These are phyloP conservation scores for Hipparchia semele DNA, from an alignment of 2,888 invertebrate genomes.

Conservation along the genomic window DNA sequence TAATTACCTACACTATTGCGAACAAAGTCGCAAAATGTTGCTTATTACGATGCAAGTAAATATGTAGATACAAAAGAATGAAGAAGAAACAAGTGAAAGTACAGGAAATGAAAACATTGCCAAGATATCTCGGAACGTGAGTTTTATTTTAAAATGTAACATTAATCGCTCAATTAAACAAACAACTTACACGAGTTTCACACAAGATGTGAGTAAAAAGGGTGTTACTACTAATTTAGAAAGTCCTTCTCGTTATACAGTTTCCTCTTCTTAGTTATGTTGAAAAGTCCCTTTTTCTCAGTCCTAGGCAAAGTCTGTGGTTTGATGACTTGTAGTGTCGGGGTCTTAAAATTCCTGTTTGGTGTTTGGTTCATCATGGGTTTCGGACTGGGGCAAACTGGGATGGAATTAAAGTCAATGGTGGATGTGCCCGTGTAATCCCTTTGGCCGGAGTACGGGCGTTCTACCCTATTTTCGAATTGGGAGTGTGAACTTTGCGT, in stretches of 20 bases:
- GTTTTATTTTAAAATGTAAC: constrained; percentile 45
- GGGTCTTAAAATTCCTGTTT: constrained; percentile 47
- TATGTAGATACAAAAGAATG: constrained; percentile 24
- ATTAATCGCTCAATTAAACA: constrained; percentile 40
- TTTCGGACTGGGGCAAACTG: constrained; percentile 49
- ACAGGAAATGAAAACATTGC: constrained; percentile 44
- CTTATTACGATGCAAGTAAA: neutral
- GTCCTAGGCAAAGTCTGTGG: constrained; percentile 45
- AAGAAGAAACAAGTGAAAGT: constrained; percentile 44
- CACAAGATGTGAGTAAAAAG: constrained; percentile 10
- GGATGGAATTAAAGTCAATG: constrained; percentile 46
- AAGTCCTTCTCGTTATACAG: constrained; percentile 72
- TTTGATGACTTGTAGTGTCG: constrained; percentile 65
- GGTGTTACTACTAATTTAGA: constrained; percentile 59
- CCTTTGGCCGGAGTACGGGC: constrained; percentile 65
- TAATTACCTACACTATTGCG: neutral
- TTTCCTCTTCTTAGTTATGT: constrained; percentile 73
- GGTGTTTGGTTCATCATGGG: constrained; percentile 45
- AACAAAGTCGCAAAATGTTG: constrained; percentile 8
- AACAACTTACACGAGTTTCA: constrained; percentile 13
- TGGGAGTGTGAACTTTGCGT: constrained; percentile 49
- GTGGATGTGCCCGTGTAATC: constrained; percentile 48
- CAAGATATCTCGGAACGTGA: constrained; percentile 43
- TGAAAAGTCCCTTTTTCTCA: constrained; percentile 70
- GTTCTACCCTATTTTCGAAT: constrained; percentile 63